Evolutionary conservation across 1,140 invertebrate genomes (phyloP).

Genomic region (Cylas formicarius): DNA sequence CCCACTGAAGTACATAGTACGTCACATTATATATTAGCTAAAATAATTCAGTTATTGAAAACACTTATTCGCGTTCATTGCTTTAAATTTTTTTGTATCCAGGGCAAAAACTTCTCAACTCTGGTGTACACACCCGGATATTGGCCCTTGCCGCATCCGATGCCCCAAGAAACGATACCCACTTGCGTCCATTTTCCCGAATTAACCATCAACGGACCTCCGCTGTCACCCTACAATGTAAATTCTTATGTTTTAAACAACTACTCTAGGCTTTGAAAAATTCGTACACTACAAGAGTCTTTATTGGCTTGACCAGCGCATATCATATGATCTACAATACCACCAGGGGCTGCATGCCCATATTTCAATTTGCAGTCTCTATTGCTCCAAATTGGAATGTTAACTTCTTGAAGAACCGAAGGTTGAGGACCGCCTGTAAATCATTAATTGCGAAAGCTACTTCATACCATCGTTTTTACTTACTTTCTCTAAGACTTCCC

Average conservation of each 20-base stretch:
- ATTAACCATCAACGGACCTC: slow-evolving; percentile 80
- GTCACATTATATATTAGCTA: too few relatives aligned
- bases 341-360: slow-evolving; percentile 75
- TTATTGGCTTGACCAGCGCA: slow-evolving; percentile 74
- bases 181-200: slow-evolving; percentile 74
- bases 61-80: too few relatives aligned
- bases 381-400: slow-evolving; percentile 78
- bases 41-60: too few relatives aligned
- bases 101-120: slow-evolving; percentile 67
- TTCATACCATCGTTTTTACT: slow-evolving; percentile 29
- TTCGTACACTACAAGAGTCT: slow-evolving; percentile 79
- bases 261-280: background rate
- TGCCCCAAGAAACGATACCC: slow-evolving; percentile 89
- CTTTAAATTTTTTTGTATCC: slow-evolving; percentile 68
- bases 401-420: slow-evolving; percentile 71
- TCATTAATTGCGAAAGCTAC: background rate
- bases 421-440: slow-evolving; percentile 70
- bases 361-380: slow-evolving; percentile 70
- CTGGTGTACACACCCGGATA: slow-evolving; percentile 83
- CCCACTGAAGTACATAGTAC: too few relatives aligned
- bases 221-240: slow-evolving; percentile 75
- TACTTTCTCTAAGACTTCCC: slow-evolving; percentile 74
- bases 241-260: slow-evolving; percentile 6
- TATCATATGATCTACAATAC: slow-evolving; percentile 79
- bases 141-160: slow-evolving; percentile 84